Base-by-base conservation (phyloP, 2,113 vertebrate genomes). In the Falco punctatus region DNA sequence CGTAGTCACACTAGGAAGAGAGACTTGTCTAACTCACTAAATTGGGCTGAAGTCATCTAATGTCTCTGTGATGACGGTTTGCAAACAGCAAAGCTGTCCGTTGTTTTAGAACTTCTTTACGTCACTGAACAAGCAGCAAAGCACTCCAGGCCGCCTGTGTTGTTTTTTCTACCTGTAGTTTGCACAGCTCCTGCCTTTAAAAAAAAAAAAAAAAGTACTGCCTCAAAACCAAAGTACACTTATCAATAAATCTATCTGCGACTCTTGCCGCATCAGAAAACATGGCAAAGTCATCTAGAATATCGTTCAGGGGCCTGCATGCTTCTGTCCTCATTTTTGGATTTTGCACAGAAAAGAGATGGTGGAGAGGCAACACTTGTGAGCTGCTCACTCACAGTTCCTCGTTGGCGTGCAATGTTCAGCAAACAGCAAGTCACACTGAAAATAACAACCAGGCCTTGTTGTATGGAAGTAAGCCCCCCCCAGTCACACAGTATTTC, bases 371-470 rank as follows among this genome's bases (percentile, higher is more conserved):
- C 48, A 52, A 5, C 14, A 5, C 21, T 5, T 16, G 17, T 1
- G 15, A 38, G n/a, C 15, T 11, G 13, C 8, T 22, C 66, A 35
- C 26, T 58, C 23, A 10, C 44, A 74, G 44, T 24, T 46, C 23
- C n/a, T 48, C 11, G 12, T 1, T 46, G 3, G 5, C 8, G 15
- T 1, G 19, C 24, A 10, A 1, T 5, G 12, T 7, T 40, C 28
- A n/a, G 27, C 18, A 48, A 48, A 62, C 46, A 6, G 10, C 18
- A 40, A 19, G 33, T 48, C 66, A 27, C 22, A 13, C 0, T 9
- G 40, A 23, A 40, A 8, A 5, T 3, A 5, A 38, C 11, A 52
- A 62, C 23, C 7, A 64, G 40, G 33, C 22, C 2, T 12, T 51
- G 42, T 6, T 27, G 9, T 14, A 22, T 3, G 11, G 55, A 28